Evolutionary conservation across 2,888 invertebrate genomes (phyloP).

Genomic region (Drosophila seclusa): DNA sequence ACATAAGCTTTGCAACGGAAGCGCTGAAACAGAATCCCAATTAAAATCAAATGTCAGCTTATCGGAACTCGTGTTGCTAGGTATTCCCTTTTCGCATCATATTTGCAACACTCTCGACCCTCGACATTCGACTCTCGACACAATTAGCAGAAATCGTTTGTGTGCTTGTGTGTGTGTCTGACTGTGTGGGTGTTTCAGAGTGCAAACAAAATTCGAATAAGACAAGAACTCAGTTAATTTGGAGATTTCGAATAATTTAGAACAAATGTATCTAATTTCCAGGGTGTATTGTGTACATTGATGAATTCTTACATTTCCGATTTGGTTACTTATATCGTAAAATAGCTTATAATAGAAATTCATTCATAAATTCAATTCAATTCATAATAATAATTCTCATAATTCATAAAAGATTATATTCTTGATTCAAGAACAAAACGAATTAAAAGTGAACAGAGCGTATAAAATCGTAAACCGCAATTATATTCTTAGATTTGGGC

Average conservation of each 20-base stretch:
- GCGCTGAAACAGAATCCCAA: conserved; percentile 9
- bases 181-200: not conserved
- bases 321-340: not conserved
- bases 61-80: not conserved
- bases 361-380: too few relatives aligned
- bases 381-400: not conserved
- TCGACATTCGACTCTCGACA: not conserved
- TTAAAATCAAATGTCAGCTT: conserved; percentile 1
- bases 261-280: too few relatives aligned
- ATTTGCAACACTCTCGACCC: not conserved
- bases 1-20: not conserved
- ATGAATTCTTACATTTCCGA: too few relatives aligned
- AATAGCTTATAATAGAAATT: not conserved
- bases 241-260: too few relatives aligned
- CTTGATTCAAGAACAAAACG: not conserved
- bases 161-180: not conserved
- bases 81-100: not conserved
- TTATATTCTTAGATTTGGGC: not conserved
- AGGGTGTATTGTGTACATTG: too few relatives aligned
- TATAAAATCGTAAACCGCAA: not conserved
- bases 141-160: conserved; percentile 11
- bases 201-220: conserved; percentile 5
- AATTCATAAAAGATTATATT: not conserved
- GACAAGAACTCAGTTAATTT: not conserved
- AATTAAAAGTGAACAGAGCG: not conserved